Percentiles rank a stretch among this genome's conserved stretches.
These are phyloP conservation scores for Porites divaricata DNA, from an alignment of 92 coral and sea anemone genomes.

Conservation along the genomic window DNA sequence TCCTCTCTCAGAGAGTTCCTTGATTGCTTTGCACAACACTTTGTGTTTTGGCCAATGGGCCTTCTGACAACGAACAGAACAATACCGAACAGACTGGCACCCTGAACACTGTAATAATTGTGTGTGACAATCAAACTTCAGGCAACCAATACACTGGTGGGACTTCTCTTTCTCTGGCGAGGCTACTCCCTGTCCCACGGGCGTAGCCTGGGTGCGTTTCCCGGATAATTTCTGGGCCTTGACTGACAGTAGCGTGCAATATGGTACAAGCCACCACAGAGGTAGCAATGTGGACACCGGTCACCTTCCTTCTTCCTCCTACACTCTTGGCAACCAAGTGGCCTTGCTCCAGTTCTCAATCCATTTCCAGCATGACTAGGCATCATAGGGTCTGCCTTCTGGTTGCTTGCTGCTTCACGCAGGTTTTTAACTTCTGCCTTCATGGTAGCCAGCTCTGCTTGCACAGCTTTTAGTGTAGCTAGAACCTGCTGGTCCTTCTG, in stretches of 20 bases:
- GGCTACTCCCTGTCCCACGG: constrained; percentile 62
- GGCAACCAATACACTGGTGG: constrained; percentile 53
- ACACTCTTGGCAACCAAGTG: constrained; percentile 42
- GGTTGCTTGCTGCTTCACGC: constrained; percentile 5
- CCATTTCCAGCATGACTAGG: neutral
- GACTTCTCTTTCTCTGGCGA: constrained; percentile 24
- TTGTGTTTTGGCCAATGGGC: constrained; percentile 56
- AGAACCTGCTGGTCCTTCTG: constrained; percentile 25
- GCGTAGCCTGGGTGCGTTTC: constrained; percentile 44
- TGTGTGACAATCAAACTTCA: constrained; percentile 22
- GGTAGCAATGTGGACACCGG: constrained; percentile 37
- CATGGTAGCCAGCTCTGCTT: constrained; percentile 47
- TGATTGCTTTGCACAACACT: constrained; percentile 46
- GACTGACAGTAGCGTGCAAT: constrained; percentile 36
- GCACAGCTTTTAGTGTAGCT: constrained; percentile 54
- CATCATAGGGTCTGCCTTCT: no score
- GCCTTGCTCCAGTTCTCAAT: neutral
- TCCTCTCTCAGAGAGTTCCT: constrained; percentile 45
- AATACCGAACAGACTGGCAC: constrained; percentile 45
- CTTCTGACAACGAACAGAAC: constrained; percentile 56
- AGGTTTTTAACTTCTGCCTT: constrained; percentile 27
- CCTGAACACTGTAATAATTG: constrained; percentile 33
- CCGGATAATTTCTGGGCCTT: constrained; percentile 19
- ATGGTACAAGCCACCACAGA: constrained; percentile 51
- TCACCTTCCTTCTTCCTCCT: constrained; percentile 21